These are phyloP conservation scores for Camponotus fellah DNA, from an alignment of 2,888 invertebrate genomes.

Conservation along the genomic window DNA sequence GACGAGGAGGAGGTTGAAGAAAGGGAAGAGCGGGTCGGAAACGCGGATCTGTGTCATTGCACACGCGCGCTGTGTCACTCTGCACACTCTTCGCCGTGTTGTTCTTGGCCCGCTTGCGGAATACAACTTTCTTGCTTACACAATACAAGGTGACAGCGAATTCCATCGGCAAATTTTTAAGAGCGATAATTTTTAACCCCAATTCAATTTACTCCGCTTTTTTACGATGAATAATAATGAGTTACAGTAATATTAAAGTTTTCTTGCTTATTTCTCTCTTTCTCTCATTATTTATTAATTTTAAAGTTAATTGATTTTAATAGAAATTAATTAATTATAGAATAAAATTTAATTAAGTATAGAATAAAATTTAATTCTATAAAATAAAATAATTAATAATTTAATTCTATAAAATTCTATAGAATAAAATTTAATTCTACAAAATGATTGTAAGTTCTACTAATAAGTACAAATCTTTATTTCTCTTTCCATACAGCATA, in stretches of 20 bases:
- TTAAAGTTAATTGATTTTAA: neutral
- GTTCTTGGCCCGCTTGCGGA: conserved; percentile 59
- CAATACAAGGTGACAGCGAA: neutral
- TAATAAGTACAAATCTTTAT: neutral
- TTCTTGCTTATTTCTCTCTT: neutral
- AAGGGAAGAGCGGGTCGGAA: conserved; percentile 32
- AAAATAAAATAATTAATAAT: neutral
- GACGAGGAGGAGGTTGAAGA: conserved; percentile 20
- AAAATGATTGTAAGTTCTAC: neutral
- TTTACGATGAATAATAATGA: neutral
- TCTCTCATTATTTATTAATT: neutral
- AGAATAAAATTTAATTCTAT: neutral
- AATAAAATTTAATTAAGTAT: neutral
- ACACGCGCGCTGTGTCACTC: conserved; percentile 57
- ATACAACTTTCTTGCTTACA: conserved; percentile 30
- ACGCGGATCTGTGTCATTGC: conserved; percentile 61
- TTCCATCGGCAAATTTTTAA: neutral
- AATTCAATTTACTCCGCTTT: neutral
- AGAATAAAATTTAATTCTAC: neutral
- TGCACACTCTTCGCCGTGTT: conserved; percentile 37
- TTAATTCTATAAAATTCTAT: neutral
- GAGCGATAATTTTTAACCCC: conserved; percentile 1
- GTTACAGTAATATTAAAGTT: neutral
- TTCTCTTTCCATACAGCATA: neutral
- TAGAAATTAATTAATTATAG: neutral